Base-by-base conservation (phyloP, 2,888 invertebrate species). In the Syrista parreyssii region DNA sequence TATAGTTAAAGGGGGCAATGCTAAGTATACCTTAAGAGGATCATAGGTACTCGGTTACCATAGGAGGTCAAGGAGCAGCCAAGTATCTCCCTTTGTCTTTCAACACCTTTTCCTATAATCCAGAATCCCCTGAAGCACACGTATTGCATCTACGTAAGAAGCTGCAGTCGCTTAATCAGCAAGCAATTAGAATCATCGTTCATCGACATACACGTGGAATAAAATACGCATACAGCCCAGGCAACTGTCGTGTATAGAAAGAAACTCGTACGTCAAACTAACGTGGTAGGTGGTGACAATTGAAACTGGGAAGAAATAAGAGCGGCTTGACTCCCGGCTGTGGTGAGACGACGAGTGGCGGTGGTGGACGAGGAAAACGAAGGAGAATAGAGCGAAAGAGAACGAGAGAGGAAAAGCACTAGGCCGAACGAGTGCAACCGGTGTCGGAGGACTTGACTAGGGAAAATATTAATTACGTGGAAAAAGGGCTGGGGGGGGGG, bases 381-480 rank as follows among this genome's bases (percentile, higher is more conserved):
- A 79, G 76, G 76, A 68, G 76, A 79, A 77, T 55, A 34, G 73
- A 32, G 77, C 34, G 77, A 77, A 76, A 40, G 78, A 55, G 68
- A 55, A 73, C 68, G 73, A 68, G 32, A 75, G 68, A 40, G 77
- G 73, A 69, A 55, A 72, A 75, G 76, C 55, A 55, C 55, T 72
- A 55, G 71, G 74, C 32, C 76, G 82, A 82, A 55, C 15, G 23
- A 55, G 71, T 32, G 85, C 85, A 84, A 85, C 85, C 85, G 82
- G 84, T 84, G 85, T 84, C 75, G 78, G 34, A 75, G 76, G 55
- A 55, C 55, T 55, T 55, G 55, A 55, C 23, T 55, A 23, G 23
- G 83, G 76, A 80, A 83, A 82, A 84, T 86, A 85, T 86, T 85
- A 85, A 85, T 85, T 85, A 85, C 73, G 74, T 74, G 40, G 68